A percentile compares a stretch with the other conserved stretches of the same genome.
These are phyloP conservation scores for Zosterops japonicus DNA, from an alignment of 2,113 vertebrate genomes.

Conservation along the genomic window DNA sequence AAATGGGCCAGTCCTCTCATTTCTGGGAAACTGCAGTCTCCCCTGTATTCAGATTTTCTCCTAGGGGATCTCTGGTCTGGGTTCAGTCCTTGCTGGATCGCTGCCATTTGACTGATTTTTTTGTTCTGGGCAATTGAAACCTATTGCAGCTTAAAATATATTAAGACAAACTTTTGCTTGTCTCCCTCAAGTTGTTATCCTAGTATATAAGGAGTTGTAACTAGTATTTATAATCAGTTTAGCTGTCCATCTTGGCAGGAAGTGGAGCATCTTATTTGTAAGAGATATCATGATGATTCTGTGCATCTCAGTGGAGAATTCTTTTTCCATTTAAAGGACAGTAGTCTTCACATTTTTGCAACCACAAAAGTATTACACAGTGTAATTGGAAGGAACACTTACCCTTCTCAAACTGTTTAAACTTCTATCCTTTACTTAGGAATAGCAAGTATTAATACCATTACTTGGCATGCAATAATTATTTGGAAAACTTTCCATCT, in stretches of 20 bases:
- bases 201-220: neutral
- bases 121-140: neutral
- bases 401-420: neutral
- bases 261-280: neutral
- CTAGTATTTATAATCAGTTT: neutral
- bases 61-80: neutral
- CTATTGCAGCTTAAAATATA: neutral
- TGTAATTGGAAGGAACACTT: neutral
- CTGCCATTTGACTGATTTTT: neutral
- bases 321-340: neutral
- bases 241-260: neutral
- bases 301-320: neutral
- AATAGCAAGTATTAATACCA: neutral
- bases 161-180: neutral
- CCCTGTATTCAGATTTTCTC: neutral
- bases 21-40: neutral
- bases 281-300: neutral
- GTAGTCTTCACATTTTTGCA: neutral
- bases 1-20: neutral
- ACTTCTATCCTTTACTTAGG: neutral
- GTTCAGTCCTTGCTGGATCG: rapidly evolving
- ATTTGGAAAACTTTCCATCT: neutral
- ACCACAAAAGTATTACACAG: neutral
- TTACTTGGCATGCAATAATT: neutral
- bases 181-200: neutral